Percentiles rank a stretch among this genome's conserved stretches.
phyloP scores from a whole-genome alignment of 2,888 invertebrate genomes.

The Deroplatys truncata region DNA sequence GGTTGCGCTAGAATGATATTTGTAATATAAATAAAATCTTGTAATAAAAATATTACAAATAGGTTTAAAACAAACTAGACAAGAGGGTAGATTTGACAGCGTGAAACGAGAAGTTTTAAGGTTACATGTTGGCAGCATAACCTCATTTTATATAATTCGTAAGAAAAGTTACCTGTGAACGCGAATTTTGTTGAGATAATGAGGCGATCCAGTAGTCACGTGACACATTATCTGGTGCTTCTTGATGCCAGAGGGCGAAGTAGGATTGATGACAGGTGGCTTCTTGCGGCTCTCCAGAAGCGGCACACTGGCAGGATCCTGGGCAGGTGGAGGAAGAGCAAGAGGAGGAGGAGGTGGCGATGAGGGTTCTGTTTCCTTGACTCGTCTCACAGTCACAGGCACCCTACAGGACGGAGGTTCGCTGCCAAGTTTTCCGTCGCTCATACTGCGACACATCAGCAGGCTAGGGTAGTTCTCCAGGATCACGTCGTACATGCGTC shows the following conservation, averaged over 20 bases:
- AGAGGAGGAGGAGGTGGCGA: neutral
- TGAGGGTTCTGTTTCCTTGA: neutral
- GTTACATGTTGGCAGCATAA: too few relatives aligned
- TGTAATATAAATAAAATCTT: too few relatives aligned
- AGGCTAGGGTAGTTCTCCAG: constrained; percentile 69
- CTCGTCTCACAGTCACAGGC: constrained; percentile 52
- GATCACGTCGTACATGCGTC: constrained; percentile 63
- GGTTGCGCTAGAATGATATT: too few relatives aligned
- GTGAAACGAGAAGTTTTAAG: too few relatives aligned
- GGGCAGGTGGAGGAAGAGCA: neutral
- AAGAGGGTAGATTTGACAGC: too few relatives aligned
- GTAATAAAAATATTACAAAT: too few relatives aligned
- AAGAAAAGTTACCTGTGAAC: constrained; percentile 50
- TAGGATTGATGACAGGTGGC: neutral
- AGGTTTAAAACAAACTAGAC: too few relatives aligned
- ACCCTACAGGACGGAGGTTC: constrained; percentile 55
- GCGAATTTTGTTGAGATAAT: constrained; percentile 49
- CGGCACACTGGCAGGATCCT: neutral
- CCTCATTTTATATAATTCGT: neutral
- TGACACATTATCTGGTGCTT: neutral
- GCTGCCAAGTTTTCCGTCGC: constrained; percentile 53
- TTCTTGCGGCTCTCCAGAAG: neutral
- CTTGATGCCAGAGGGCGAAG: constrained; percentile 5
- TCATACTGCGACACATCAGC: constrained; percentile 58
- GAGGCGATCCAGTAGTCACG: constrained; percentile 23